These are phyloP conservation scores for Cranoglanis bouderius DNA, from an alignment of 2,113 vertebrate genomes.

Conservation along the genomic window DNA sequence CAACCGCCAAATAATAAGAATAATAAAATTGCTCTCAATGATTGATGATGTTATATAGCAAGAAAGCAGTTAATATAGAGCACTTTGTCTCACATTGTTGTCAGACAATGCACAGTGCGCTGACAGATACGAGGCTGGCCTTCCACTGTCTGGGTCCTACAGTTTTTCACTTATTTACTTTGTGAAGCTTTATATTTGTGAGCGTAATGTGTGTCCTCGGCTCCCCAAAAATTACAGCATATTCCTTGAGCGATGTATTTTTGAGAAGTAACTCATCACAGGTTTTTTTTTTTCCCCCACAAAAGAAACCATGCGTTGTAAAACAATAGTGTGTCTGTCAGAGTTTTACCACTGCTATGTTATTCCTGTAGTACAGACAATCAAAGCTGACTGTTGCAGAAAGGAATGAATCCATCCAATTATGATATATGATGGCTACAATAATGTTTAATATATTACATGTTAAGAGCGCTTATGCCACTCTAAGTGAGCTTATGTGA, in stretches of 20 bases:
- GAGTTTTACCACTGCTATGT: background rate
- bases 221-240: background rate
- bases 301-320: background rate
- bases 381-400: background rate
- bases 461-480: background rate
- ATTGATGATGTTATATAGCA: constrained; percentile 73
- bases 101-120: background rate
- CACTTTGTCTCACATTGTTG: constrained; percentile 27
- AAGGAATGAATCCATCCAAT: background rate
- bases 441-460: background rate
- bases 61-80: constrained; percentile 47
- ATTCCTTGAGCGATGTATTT: background rate
- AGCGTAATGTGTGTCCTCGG: background rate
- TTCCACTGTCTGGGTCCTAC: background rate
- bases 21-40: constrained; percentile 56
- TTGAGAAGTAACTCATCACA: background rate
- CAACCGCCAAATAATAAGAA: constrained; percentile 51
- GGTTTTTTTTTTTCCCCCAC: background rate
- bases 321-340: background rate
- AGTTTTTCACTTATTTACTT: constrained; percentile 16
- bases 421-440: background rate
- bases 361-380: background rate
- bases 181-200: background rate
- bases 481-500: background rate
- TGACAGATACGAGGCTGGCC: constrained; percentile 10